phyloP scores from a whole-genome alignment of 2,888 invertebrate genomes.

The Pycnomerus fuliginosus region DNA sequence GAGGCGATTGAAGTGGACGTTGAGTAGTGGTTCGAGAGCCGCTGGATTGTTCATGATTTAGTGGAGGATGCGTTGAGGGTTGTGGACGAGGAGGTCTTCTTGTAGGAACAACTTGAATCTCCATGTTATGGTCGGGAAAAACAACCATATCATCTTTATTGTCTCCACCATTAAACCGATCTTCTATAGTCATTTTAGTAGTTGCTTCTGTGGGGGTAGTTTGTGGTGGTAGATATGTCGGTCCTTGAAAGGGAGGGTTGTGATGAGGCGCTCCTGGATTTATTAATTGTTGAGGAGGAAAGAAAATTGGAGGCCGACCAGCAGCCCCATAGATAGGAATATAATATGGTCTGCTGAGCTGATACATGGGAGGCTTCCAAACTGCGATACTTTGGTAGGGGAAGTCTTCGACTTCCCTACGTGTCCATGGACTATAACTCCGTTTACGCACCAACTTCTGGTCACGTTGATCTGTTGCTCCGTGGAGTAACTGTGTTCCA shows the following conservation, averaged over 20 bases:
- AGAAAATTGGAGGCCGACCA: conserved; percentile 43
- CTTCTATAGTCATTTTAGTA: conserved; percentile 17
- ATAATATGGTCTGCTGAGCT: conserved; percentile 45
- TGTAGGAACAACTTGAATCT: conserved; percentile 11
- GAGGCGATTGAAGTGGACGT: conserved; percentile 2
- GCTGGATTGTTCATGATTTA: conserved; percentile 25
- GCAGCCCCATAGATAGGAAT: conserved; percentile 44
- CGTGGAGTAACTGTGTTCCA: conserved; percentile 24
- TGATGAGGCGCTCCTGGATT: conserved; percentile 38
- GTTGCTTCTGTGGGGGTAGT: conserved; percentile 20
- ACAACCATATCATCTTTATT: conserved; percentile 40
- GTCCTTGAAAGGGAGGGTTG: conserved; percentile 31
- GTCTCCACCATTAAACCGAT: conserved; percentile 30
- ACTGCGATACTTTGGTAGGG: conserved; percentile 27
- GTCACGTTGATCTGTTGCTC: conserved; percentile 32
- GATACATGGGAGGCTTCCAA: conserved; percentile 41
- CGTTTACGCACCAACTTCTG: conserved; percentile 10
- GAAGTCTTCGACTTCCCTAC: conserved; percentile 8
- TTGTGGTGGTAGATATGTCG: conserved; percentile 41
- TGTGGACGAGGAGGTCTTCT: conserved; percentile 23
- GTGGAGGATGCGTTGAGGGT: conserved; percentile 35
- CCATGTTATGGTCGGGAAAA: no score
- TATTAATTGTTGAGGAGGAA: conserved; percentile 43
- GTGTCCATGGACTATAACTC: conserved; percentile 24
- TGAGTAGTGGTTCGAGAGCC: background rate